These are phyloP conservation scores for Borostomias antarcticus DNA, from an alignment of 2,797 vertebrate species.

Conservation along the genomic window DNA sequence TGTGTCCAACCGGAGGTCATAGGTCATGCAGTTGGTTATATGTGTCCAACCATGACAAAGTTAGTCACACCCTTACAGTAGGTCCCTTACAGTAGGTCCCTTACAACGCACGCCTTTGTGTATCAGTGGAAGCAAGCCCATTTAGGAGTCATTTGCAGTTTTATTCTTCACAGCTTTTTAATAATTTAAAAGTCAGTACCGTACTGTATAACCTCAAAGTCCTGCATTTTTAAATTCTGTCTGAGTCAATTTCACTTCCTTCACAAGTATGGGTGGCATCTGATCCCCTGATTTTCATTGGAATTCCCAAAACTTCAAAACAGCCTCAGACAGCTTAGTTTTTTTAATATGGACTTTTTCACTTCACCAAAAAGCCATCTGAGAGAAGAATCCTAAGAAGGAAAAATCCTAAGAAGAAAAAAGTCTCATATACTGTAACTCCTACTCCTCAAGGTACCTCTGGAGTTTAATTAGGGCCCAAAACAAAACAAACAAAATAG, in stretches of 20 bases:
- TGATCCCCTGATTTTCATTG: constrained; percentile 24
- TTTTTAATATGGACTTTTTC: constrained; percentile 16
- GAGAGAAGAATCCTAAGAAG: background rate
- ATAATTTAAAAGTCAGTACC: constrained; percentile 54
- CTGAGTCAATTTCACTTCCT: constrained; percentile 34
- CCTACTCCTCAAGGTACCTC: constrained; percentile 41
- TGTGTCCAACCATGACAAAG: no score
- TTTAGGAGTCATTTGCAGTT: no score
- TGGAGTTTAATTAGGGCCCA: constrained; percentile 64
- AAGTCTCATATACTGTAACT: constrained; percentile 30
- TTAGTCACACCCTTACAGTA: no score
- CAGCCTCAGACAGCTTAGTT: constrained; percentile 30
- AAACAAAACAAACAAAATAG: constrained; percentile 52
- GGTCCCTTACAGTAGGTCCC: no score
- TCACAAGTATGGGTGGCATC: constrained; percentile 26
- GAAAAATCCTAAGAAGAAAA: constrained; percentile 5
- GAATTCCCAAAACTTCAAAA: constrained; percentile 39
- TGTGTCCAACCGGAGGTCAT: no score
- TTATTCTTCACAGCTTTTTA: constrained; percentile 33
- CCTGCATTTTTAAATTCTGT: constrained; percentile 48
- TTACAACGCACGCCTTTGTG: no score
- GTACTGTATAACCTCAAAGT: constrained; percentile 55
- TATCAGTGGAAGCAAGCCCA: no score
- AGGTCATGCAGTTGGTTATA: no score
- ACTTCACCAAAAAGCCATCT: background rate